Evolutionary conservation across 2,113 vertebrate species (phyloP).

Genomic region (Junco hyemalis): DNA sequence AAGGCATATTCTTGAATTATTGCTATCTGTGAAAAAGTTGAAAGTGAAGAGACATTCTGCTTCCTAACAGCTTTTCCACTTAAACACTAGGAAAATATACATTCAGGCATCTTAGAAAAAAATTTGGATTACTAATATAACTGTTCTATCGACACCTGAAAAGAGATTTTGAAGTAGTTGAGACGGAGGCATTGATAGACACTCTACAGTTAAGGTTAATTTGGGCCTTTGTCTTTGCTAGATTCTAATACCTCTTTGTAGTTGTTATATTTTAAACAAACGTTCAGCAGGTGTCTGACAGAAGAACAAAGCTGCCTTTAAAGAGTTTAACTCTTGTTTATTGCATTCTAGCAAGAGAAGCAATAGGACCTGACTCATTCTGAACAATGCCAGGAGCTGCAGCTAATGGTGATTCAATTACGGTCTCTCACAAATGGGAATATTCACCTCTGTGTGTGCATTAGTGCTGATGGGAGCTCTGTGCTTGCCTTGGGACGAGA

Average conservation of each 20-base stretch:
- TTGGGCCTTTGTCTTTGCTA: constrained; percentile 20
- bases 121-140: not conserved
- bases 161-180: not conserved
- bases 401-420: constrained; percentile 66
- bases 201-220: constrained; percentile 31
- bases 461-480: constrained; percentile 67
- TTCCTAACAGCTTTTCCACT: not conserved
- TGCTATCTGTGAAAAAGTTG: not conserved
- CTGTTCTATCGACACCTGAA: not conserved
- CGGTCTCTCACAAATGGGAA: not conserved
- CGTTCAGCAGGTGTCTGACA: constrained; percentile 33
- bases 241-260: constrained; percentile 16
- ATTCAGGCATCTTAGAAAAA: not conserved
- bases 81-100: not conserved
- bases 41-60: constrained; percentile 11
- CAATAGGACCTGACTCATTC: constrained; percentile 30
- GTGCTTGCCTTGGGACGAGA: constrained; percentile 65
- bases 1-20: not conserved
- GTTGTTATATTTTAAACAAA: constrained; percentile 51
- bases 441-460: constrained; percentile 29
- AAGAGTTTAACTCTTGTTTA: constrained; percentile 62
- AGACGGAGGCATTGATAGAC: not conserved
- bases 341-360: constrained; percentile 25
- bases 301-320: constrained; percentile 54
- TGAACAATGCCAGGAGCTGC: not conserved